Evolutionary conservation across 2,113 vertebrate species (phyloP).

Genomic region (Hemiprocne comata): DNA sequence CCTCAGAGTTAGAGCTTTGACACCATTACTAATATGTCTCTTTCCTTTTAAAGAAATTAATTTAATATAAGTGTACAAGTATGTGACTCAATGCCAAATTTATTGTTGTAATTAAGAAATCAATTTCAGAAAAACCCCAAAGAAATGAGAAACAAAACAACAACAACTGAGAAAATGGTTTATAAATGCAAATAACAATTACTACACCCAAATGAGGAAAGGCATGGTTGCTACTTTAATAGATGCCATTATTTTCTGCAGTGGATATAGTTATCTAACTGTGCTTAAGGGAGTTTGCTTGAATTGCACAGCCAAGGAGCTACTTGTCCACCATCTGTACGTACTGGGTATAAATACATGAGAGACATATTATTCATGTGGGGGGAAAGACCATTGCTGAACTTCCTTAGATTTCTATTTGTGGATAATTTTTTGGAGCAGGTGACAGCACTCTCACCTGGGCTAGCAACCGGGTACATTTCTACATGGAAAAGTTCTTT

Average conservation of each 20-base stretch:
- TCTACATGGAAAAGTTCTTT: background rate
- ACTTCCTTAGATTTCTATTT: background rate
- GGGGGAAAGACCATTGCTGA: background rate
- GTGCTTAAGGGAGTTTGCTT: background rate
- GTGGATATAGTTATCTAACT: background rate
- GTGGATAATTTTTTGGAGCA: background rate
- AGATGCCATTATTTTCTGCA: background rate
- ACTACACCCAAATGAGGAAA: background rate
- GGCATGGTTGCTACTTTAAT: background rate
- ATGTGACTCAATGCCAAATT: background rate
- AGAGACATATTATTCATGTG: background rate
- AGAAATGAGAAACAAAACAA: background rate
- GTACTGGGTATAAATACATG: background rate
- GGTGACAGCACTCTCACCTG: background rate
- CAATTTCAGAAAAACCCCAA: background rate
- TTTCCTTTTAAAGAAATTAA: background rate
- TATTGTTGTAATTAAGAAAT: background rate
- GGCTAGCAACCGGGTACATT: background rate
- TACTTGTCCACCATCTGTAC: background rate
- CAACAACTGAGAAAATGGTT: background rate
- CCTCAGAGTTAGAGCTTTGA: background rate
- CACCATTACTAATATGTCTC: rapidly evolving
- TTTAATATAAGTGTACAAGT: background rate
- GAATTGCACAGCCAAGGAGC: background rate
- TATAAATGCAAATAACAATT: background rate